Percentiles rank a stretch among this genome's conserved stretches.
phyloP scores from a whole-genome alignment of 2,113 vertebrate genomes.

The Crotalus helleri region DNA sequence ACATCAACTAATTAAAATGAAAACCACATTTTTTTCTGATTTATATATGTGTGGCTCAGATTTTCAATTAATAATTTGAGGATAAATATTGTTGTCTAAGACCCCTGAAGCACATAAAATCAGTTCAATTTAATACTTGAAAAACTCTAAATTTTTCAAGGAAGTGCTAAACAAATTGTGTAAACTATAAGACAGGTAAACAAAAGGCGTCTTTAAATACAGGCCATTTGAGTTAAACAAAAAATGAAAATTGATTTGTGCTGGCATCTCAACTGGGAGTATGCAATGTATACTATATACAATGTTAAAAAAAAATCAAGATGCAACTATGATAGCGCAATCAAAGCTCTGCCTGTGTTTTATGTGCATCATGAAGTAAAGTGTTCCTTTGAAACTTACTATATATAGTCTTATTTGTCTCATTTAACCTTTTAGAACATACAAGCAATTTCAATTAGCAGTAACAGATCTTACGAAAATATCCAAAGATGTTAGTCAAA shows the following conservation, averaged over 20 bases:
- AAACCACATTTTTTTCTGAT: background rate
- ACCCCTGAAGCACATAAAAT: background rate
- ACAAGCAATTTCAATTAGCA: background rate
- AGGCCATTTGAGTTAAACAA: background rate
- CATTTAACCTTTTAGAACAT: background rate
- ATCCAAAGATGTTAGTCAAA: background rate
- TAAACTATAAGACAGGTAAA: background rate
- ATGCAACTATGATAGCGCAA: background rate
- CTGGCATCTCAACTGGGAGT: background rate
- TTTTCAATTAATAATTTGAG: background rate
- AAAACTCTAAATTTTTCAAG: background rate
- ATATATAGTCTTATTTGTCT: background rate
- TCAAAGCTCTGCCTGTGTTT: background rate
- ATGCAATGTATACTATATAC: too few relatives aligned
- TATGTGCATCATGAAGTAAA: background rate
- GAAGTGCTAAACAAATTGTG: background rate
- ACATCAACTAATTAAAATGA: background rate
- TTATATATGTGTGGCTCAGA: background rate
- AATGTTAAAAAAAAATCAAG: background rate
- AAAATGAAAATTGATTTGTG: background rate
- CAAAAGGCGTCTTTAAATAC: background rate
- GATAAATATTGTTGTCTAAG: background rate
- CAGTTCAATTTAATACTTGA: background rate
- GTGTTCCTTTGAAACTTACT: background rate
- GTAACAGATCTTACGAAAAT: background rate